Evolutionary conservation across 2,113 vertebrate genomes (phyloP).

Genomic region (Mugil cephalus): DNA sequence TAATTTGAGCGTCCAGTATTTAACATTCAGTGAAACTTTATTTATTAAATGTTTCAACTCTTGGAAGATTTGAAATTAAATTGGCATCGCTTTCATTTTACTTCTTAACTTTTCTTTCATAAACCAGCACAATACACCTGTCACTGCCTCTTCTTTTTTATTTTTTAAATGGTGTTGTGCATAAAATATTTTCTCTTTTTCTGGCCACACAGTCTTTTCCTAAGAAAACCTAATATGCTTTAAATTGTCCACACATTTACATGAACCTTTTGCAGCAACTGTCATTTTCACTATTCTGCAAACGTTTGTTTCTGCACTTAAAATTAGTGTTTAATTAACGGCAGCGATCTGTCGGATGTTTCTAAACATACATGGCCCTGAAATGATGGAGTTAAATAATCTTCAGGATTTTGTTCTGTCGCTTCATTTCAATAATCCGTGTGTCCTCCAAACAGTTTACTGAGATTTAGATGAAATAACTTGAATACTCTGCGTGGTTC

Average conservation of each 20-base stretch:
- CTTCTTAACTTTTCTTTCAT: neutral
- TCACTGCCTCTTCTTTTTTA: constrained; percentile 17
- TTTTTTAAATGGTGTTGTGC: constrained; percentile 32
- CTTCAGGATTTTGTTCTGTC: constrained; percentile 9
- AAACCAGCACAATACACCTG: constrained; percentile 3
- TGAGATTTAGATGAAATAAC: constrained; percentile 39
- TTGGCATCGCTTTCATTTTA: no score
- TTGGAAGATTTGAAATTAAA: neutral
- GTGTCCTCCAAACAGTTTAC: constrained; percentile 13
- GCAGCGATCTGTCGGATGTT: constrained; percentile 3
- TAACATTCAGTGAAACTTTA: neutral
- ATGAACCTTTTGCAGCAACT: constrained; percentile 41
- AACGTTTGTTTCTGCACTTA: neutral
- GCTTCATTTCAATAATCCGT: constrained; percentile 28
- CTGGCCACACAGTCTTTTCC: neutral
- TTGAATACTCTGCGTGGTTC: constrained; percentile 29
- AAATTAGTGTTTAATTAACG: constrained; percentile 12
- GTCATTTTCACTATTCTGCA: constrained; percentile 22
- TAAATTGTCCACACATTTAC: constrained; percentile 61
- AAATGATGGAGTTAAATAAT: constrained; percentile 32
- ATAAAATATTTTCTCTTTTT: constrained; percentile 28
- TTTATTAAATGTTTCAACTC: neutral
- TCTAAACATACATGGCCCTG: constrained; percentile 19
- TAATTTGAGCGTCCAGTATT: neutral
- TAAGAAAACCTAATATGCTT: constrained; percentile 30